A percentile compares a stretch with the other conserved stretches of the same genome.
Evolutionary conservation across 2,888 invertebrate genomes (phyloP).

Genomic region (Malthinus flaveolus): DNA sequence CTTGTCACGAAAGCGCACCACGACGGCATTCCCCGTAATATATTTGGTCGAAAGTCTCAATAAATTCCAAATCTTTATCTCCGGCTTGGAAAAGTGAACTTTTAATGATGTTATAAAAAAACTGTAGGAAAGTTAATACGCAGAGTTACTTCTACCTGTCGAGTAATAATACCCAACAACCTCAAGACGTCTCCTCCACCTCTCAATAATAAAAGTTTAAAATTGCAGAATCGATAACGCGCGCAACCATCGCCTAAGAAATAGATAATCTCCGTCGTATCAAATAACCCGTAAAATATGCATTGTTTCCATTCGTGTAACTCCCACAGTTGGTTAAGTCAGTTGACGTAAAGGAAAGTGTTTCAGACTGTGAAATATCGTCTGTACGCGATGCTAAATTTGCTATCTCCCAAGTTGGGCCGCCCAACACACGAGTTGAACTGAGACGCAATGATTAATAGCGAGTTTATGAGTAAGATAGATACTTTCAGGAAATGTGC

Average conservation of each 20-base stretch:
- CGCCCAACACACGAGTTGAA: conserved; percentile 40
- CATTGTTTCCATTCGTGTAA: conserved; percentile 29
- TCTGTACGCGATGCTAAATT: conserved; percentile 49
- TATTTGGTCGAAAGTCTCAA: conserved; percentile 42
- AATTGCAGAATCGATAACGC: conserved; percentile 4
- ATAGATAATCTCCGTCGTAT: conserved; percentile 22
- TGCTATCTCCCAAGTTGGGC: conserved; percentile 45
- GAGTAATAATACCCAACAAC: conserved; percentile 16
- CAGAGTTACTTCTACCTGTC: conserved; percentile 35
- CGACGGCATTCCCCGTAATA: conserved; percentile 30
- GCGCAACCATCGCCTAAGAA: neutral
- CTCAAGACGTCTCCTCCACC: conserved; percentile 14
- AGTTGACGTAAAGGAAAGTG: conserved; percentile 42
- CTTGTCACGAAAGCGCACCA: conserved; percentile 45
- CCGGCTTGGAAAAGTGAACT: conserved; percentile 40
- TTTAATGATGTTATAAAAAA: conserved; percentile 49
- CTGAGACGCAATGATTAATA: conserved; percentile 50
- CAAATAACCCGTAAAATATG: conserved; percentile 31
- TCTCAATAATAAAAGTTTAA: conserved; percentile 9
- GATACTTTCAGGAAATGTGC: conserved; percentile 39
- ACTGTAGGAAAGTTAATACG: conserved; percentile 35
- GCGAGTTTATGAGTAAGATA: conserved; percentile 39
- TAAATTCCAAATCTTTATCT: conserved; percentile 50
- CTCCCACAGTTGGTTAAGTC: conserved; percentile 29
- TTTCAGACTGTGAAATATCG: conserved; percentile 52